phyloP scores from a whole-genome alignment of 2,113 vertebrate species.

The zebrafish (Danio rerio) region GRCz12tu NC_133184.1:27785501-27786000 shows the following conservation, averaged over 20 bases:
- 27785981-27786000: neutral
- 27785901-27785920: neutral
- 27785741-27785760: neutral
- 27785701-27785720: slow-evolving; percentile 10
- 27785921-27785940: slow-evolving; percentile 1
- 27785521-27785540: too few species aligned
- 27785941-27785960: neutral
- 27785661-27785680: neutral
- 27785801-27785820: neutral
- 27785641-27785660: neutral
- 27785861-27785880: slow-evolving; percentile 7
- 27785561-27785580: neutral
- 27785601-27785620: neutral
- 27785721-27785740: slow-evolving; percentile 6
- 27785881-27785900: neutral
- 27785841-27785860: neutral
- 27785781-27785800: neutral
- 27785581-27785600: neutral
- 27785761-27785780: neutral
- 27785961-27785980: neutral
- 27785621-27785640: slow-evolving; percentile 22
- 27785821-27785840: neutral
- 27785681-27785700: slow-evolving; percentile 26
- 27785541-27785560: too few species aligned
- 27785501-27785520: too few species aligned